These are phyloP conservation scores for Ommatoiulus sabulosus DNA, from an alignment of 2,888 invertebrate species.

Conservation along the genomic window DNA sequence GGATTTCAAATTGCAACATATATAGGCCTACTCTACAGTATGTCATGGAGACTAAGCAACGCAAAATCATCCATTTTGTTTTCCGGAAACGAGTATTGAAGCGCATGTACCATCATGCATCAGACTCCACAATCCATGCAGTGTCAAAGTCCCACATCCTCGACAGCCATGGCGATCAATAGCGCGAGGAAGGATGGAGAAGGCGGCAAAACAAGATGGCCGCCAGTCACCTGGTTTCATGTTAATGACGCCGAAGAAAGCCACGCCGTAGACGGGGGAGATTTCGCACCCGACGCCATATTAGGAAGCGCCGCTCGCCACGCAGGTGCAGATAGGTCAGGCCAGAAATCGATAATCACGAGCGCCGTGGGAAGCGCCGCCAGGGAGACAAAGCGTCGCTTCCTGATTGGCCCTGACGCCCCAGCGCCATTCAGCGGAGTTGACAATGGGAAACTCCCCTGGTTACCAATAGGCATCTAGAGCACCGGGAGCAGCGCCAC, in stretches of 20 bases:
- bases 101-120: neutral
- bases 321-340: neutral
- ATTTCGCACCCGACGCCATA: conserved; percentile 20
- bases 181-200: neutral
- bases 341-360: neutral
- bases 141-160: neutral
- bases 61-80: neutral
- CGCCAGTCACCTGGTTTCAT: conserved; percentile 22
- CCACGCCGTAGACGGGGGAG: conserved; percentile 5
- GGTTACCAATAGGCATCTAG: neutral
- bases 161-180: conserved; percentile 1
- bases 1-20: neutral
- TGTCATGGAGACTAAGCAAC: too few relatives aligned
- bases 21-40: too few relatives aligned
- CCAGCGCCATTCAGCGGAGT: neutral
- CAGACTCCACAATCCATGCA: neutral
- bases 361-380: neutral
- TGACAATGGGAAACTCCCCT: neutral
- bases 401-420: neutral
- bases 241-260: neutral
- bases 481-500: neutral
- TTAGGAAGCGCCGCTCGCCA: neutral
- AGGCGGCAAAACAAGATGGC: neutral
- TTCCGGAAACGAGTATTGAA: neutral
- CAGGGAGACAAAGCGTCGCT: conserved; percentile 16